Conservation (phyloP, 2,797 vertebrate species). For the Tadarida brasiliensis region DNA sequence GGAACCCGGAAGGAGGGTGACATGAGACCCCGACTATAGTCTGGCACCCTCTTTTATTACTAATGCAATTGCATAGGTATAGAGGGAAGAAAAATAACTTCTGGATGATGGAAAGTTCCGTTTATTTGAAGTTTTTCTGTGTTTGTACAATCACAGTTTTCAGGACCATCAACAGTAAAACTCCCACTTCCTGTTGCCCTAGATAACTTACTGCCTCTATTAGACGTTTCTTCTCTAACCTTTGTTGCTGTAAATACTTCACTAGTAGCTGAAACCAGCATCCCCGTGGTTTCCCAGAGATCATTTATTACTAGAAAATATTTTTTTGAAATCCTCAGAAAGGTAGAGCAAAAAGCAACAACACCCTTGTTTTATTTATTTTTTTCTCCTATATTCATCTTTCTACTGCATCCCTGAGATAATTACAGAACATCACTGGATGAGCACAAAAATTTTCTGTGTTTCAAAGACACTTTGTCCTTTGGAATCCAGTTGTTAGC, state of each 20-base stretch:
- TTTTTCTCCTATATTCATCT: not conserved
- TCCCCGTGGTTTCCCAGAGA: not conserved
- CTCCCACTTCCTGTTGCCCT: not conserved
- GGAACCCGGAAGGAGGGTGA: not conserved
- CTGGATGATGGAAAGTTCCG: not conserved
- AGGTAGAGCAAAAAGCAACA: not conserved
- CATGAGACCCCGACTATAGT: not conserved
- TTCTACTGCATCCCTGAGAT: not conserved
- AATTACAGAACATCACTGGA: not conserved
- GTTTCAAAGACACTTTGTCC: not conserved
- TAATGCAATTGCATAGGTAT: not conserved
- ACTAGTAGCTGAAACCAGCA: not conserved
- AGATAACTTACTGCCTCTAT: not conserved
- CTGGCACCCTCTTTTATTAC: not conserved
- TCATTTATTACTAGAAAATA: not conserved
- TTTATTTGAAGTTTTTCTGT: not conserved
- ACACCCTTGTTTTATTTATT: not conserved
- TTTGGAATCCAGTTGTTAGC: not conserved
- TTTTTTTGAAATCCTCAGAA: not conserved
- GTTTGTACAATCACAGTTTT: not conserved
- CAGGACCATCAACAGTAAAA: not conserved
- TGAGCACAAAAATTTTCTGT: not conserved
- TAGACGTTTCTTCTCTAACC: not conserved
- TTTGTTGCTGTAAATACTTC: not conserved
- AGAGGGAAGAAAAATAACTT: not conserved